Evolutionary conservation across 2,113 vertebrate genomes (phyloP).

Genomic region (Rissa tridactyla): DNA sequence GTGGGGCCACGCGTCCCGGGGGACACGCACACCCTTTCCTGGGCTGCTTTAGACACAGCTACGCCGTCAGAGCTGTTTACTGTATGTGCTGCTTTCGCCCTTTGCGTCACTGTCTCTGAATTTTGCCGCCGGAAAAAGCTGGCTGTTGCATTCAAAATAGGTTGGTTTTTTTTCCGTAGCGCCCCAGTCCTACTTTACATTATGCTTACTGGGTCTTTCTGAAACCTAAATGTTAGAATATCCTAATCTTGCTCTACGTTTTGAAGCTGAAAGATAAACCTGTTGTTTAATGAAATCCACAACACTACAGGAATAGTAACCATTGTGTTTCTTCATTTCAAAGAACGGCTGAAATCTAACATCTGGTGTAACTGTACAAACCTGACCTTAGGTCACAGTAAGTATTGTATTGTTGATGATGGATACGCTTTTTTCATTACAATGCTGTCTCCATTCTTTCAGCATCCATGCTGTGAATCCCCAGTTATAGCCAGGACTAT

Average conservation of each 20-base stretch:
- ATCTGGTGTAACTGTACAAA: conserved; percentile 58
- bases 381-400: conserved; percentile 56
- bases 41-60: not conserved
- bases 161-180: not conserved
- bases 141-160: not conserved
- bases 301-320: conserved; percentile 50
- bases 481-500: conserved; percentile 39
- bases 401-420: conserved; percentile 63
- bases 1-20: not conserved
- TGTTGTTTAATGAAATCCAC: conserved; percentile 63
- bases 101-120: not conserved
- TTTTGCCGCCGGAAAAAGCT: not conserved
- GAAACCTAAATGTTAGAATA: conserved; percentile 34
- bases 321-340: conserved; percentile 55
- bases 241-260: conserved; percentile 34
- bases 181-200: not conserved
- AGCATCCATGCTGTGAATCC: conserved; percentile 55
- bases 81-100: not conserved
- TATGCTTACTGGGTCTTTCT: conserved; percentile 12
- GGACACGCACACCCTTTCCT: not conserved
- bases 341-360: conserved; percentile 51
- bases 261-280: conserved; percentile 60
- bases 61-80: not conserved
- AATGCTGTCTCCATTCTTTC: conserved; percentile 64
- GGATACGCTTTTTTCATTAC: conserved; percentile 69